Base-by-base conservation (phyloP, 2,888 invertebrate genomes). In the Pherbina coryleti region DNA sequence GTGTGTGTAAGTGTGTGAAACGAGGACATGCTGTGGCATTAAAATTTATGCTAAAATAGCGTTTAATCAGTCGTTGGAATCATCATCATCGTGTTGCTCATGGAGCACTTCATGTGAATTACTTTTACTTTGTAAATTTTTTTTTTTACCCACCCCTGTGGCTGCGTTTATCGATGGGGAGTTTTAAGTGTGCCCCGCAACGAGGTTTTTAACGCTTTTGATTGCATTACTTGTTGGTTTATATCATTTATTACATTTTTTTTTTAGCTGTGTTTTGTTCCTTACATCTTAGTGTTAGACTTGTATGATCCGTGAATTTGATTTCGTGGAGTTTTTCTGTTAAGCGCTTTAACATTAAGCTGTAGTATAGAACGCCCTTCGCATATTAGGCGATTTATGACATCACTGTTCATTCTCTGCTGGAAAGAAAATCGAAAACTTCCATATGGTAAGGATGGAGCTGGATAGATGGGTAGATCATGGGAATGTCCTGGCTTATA, bases 181-280 rank as follows among this genome's bases (percentile, higher is more conserved):
- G 67, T 75, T 34, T 28, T 37, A 57, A 77, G 76, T 76, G 79
- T 44, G 76, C 76, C 74, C 76, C 51, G 76, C 69, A 79, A 76
- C 76, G 76, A 76, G 70, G 67, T 69, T 78, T 72, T 76, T 76
- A 76, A 78, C 76, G 76, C 75, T 53, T 78, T 76, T 74, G 73
- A 79, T 73, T 76, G 64, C 74, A 76, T 76, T 78, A 31, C 62
- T 78, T 76, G 76, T 73, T 70, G 79, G 76, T 74, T 75, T 70
- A 67, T 69, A 70, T 67, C 66, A 69, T 70, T 28, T 57, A 22
- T 57, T 22, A 14, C n/a, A 14, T 49, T 67, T 37, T 22, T 19
- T 55, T 55, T 22, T 19, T 22, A 19, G n/a, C 2, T 22, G 2
- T 11, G 9, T 22, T 55, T 55, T 55, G 55, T 22, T 19, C 55